A percentile compares a stretch with the other conserved stretches of the same genome.
Evolutionary conservation across 1,140 invertebrate species (phyloP).

Genomic region (Trichonephila inaurata): DNA sequence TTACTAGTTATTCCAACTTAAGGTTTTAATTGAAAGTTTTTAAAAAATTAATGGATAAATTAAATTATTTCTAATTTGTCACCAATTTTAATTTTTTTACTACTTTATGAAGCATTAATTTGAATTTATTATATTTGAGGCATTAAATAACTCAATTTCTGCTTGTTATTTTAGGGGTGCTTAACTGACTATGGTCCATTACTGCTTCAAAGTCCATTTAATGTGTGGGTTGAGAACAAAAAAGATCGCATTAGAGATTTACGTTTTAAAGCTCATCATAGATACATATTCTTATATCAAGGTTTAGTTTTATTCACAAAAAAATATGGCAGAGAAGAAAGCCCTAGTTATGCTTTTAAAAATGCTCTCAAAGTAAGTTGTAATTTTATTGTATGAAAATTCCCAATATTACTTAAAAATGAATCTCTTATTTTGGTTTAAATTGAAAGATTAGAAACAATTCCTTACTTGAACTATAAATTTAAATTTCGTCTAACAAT

Average conservation of each 20-base stretch:
- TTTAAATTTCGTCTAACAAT: no score
- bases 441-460: no score
- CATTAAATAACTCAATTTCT: not conserved
- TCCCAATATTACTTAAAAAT: no score
- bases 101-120: no score
- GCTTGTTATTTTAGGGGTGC: constrained; percentile 85
- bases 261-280: constrained; percentile 91
- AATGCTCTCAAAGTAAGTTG: constrained; percentile 89
- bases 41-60: no score
- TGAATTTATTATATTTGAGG: no score
- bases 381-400: not conserved
- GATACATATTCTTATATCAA: constrained; percentile 96
- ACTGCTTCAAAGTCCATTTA: constrained; percentile 93
- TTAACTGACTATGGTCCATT: constrained; percentile 92
- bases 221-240: constrained; percentile 91
- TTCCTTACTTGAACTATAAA: no score
- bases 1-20: no score
- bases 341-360: constrained; percentile 95
- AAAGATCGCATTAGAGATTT: constrained; percentile 87
- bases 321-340: constrained; percentile 83
- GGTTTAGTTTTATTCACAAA: constrained; percentile 95
- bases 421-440: no score
- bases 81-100: no score
- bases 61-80: no score
- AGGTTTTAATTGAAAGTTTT: no score